Evolutionary conservation across 2,888 invertebrate genomes (phyloP).

Genomic region (Toxonevra muliebris): DNA sequence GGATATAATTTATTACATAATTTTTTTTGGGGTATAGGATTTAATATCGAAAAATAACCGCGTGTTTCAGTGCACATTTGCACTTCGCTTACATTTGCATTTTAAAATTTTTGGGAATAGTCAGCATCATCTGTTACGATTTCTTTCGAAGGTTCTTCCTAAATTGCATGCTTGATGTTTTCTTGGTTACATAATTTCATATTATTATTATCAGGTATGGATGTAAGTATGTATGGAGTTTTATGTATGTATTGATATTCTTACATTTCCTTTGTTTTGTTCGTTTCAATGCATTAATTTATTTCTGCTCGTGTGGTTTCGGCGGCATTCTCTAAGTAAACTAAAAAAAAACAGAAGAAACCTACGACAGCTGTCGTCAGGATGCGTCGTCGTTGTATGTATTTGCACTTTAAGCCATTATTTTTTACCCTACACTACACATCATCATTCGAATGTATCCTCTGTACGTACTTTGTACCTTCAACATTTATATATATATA

Average conservation of each 20-base stretch:
- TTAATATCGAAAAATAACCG: not conserved
- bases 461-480: too few species aligned
- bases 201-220: too few species aligned
- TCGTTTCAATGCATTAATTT: not conserved
- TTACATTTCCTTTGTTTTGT: not conserved
- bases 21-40: not conserved
- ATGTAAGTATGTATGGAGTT: too few species aligned
- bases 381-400: slow-evolving; percentile 14
- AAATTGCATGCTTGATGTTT: too few species aligned
- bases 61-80: not conserved
- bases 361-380: slow-evolving; percentile 25
- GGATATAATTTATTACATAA: not conserved
- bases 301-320: slow-evolving; percentile 16
- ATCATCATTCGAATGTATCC: too few species aligned
- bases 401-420: not conserved
- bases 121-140: slow-evolving; percentile 21
- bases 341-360: not conserved
- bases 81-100: not conserved
- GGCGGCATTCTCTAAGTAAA: not conserved
- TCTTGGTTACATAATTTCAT: too few species aligned
- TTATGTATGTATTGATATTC: slow-evolving; percentile 6
- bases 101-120: not conserved
- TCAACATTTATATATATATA: slow-evolving; percentile 42
- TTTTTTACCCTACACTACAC: slow-evolving; percentile 1
- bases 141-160: not conserved